Evolutionary conservation across 2,113 vertebrate species (phyloP).

Genomic region (Chiloscyllium plagiosum): DNA sequence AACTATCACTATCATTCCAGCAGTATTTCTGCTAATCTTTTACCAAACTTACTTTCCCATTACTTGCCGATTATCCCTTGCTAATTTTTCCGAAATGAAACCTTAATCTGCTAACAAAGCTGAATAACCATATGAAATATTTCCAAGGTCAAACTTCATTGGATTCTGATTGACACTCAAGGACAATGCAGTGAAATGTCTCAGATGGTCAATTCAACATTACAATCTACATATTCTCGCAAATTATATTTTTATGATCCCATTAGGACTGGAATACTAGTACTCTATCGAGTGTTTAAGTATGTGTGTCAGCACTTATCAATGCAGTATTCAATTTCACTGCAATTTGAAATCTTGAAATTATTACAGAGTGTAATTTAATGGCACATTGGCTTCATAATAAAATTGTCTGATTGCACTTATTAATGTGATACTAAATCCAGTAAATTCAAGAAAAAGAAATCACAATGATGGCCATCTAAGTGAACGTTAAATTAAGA

Average conservation of each 20-base stretch:
- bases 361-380: neutral
- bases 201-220: neutral
- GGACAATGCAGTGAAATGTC: neutral
- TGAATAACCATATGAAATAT: neutral
- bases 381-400: neutral
- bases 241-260: neutral
- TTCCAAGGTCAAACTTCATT: neutral
- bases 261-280: neutral
- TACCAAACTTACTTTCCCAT: neutral
- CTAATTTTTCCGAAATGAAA: neutral
- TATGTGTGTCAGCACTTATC: neutral
- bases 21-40: neutral
- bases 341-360: neutral
- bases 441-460: neutral
- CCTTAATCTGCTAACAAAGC: neutral
- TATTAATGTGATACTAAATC: neutral
- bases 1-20: neutral
- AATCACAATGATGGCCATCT: conserved; percentile 1
- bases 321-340: neutral
- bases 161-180: neutral
- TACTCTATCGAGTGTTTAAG: neutral
- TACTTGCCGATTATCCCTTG: neutral
- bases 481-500: neutral
- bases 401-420: conserved; percentile 7
- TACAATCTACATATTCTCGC: neutral